Evolutionary conservation across 2,888 invertebrate species (phyloP).

Genomic region (Lathronympha strigana): DNA sequence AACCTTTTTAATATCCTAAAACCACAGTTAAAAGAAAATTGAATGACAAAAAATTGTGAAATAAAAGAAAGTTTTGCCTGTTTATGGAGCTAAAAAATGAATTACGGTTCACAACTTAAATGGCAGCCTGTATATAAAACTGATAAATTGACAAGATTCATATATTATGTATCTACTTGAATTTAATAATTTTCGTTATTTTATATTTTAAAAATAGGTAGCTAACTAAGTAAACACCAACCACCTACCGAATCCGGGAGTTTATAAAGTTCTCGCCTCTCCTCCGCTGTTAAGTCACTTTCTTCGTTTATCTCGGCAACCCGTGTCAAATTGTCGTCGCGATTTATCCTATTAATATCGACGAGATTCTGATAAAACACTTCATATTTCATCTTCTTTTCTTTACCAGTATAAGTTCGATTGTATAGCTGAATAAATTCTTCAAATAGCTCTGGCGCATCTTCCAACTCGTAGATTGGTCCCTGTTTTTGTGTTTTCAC

Average conservation of each 20-base stretch:
- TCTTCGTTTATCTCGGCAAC: constrained; percentile 17
- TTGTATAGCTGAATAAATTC: constrained; percentile 11
- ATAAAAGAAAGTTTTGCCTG: no score
- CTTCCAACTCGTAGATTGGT: constrained; percentile 5
- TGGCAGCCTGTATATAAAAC: no score
- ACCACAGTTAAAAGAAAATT: no score
- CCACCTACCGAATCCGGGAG: constrained; percentile 11
- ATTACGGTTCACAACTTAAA: no score
- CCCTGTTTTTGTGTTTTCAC: constrained; percentile 4
- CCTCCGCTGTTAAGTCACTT: constrained; percentile 5
- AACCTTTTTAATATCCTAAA: no score
- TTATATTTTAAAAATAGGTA: no score
- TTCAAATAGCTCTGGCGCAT: constrained; percentile 7
- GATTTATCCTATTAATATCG: constrained; percentile 19
- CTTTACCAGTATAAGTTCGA: constrained; percentile 11
- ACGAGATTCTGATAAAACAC: constrained; percentile 14
- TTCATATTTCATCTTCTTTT: constrained; percentile 10
- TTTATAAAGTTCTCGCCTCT: constrained; percentile 16
- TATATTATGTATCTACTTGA: no score
- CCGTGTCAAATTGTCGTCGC: constrained; percentile 12
- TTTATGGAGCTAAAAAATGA: no score
- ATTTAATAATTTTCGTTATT: no score
- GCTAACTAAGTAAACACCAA: not conserved
- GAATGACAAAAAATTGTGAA: no score
- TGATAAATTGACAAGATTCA: no score